Percentiles rank a stretch among this genome's conserved stretches.
These are phyloP conservation scores for Pyrocephalus nanus DNA, from an alignment of 2,797 vertebrate species.

Conservation along the genomic window DNA sequence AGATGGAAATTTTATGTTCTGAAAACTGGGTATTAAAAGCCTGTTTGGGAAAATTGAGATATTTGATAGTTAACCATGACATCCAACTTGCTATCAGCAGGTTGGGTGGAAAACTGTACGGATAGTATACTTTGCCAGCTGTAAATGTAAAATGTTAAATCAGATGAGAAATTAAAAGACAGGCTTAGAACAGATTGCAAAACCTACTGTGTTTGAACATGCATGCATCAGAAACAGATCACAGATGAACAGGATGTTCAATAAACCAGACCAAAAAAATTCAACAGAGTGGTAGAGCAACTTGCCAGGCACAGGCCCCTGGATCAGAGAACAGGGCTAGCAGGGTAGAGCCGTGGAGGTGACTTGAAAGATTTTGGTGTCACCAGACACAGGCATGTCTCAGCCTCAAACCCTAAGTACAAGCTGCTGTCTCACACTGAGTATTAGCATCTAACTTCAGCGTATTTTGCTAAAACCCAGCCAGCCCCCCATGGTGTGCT, in stretches of 20 bases:
- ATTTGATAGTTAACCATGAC: background rate
- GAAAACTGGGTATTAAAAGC: background rate
- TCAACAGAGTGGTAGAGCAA: background rate
- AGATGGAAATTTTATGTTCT: background rate
- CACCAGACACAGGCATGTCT: background rate
- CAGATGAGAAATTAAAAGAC: background rate
- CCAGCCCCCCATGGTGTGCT: background rate
- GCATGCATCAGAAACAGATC: background rate
- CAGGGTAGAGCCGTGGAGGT: background rate
- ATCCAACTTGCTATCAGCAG: background rate
- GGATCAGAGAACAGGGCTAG: background rate
- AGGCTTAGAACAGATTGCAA: background rate
- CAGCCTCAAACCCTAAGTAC: background rate
- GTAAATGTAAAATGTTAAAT: background rate
- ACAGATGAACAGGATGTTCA: background rate
- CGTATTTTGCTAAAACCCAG: background rate
- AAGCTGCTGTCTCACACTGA: background rate
- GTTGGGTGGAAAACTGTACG: background rate
- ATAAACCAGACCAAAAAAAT: background rate
- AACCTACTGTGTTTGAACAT: background rate
- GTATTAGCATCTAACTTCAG: background rate
- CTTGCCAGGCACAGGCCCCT: accelerated
- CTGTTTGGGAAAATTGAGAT: background rate
- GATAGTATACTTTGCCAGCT: background rate
- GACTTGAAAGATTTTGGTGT: background rate